phyloP scores from a whole-genome alignment of 1,140 invertebrate genomes.

The Neuroterus valhalla region DNA sequence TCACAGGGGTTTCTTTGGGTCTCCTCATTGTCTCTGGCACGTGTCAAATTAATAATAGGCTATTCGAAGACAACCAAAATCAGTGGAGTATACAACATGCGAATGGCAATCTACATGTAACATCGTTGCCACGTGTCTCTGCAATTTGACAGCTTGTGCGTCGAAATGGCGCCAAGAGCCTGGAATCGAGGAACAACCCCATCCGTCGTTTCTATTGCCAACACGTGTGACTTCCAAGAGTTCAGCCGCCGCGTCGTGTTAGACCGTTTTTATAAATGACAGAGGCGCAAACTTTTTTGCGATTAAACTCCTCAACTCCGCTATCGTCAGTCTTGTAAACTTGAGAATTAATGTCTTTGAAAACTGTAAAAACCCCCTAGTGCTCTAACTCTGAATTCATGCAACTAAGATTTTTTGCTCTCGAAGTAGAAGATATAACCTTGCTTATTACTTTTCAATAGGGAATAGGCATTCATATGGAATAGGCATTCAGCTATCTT shows the following conservation, averaged over 20 bases:
- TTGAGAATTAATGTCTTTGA: background rate
- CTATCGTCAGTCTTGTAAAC: constrained; percentile 4
- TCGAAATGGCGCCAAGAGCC: constrained; percentile 38
- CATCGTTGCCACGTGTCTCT: constrained; percentile 61
- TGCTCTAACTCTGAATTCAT: background rate
- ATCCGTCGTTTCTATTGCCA: constrained; percentile 10
- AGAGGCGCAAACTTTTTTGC: background rate
- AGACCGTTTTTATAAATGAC: background rate
- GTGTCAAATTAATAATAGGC: constrained; percentile 59
- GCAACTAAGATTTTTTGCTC: too few species aligned
- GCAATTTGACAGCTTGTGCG: constrained; percentile 59
- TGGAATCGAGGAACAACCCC: constrained; percentile 47
- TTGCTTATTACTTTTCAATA: too few species aligned
- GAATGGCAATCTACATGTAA: constrained; percentile 52
- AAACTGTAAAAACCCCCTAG: background rate
- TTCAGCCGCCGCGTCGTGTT: constrained; percentile 2
- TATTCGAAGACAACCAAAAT: constrained; percentile 35
- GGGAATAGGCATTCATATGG: too few species aligned
- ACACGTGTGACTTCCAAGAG: constrained; percentile 27
- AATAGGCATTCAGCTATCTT: too few species aligned
- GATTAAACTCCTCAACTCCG: constrained; percentile 1
- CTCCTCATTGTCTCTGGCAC: constrained; percentile 61
- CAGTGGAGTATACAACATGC: background rate
- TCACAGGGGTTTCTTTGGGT: constrained; percentile 55
- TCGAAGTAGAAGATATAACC: too few species aligned